Evolutionary conservation across 2,113 vertebrate species (phyloP), one percentile per base, ranked within the genome.

Genomic region (Syngnathus floridae): DNA sequence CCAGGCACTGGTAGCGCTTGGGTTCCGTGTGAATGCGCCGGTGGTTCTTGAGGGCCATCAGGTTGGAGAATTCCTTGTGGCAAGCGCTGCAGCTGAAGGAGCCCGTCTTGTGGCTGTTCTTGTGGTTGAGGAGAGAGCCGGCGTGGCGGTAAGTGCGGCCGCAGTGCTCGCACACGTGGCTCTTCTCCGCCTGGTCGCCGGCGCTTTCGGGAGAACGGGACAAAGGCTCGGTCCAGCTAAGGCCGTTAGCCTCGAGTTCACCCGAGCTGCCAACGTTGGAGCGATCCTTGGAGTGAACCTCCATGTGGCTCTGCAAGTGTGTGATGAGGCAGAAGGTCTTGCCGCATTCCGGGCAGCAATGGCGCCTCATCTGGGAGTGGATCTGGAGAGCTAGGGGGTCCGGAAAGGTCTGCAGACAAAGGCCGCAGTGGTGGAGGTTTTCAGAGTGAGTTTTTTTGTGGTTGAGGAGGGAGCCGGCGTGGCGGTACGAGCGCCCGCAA

Each of bases 1-100:
- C 90, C 73, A 89, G 80, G 72, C 93, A 95, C 71, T 92, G 91
- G 76, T 94, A 94, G 55, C 93, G 93, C 69, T 94, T 91, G 41
- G 93, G 91, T 80, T 93, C 92, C 0, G 92, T 90, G 72, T 92
- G 91, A 54, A 91, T 91, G 37, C 90, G 90, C 4, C 85, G 69
- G 85, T 92, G 91, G 87, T 92, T 92, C 82, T 91, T 91, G 31
- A 92, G 88, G 0, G 90, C 89, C 90, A 90, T 91, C 43, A 91
- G 83, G 81, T 91, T 91, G 72, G 84, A 86, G 83, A 92, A 92
- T 83, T 90, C 88, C 43, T 92, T 92, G 67, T 88, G 88, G 81
- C 91, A 92, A 40, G 88, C 75, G 0, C 86, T 77, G 84, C 91
- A 92, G 67, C 78, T 86, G 84, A 89, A 92, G 55, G 83, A 84